Conservation (phyloP, 37 sponge, comb jelly and placozoan species). For the Theonella swinhoei region DNA sequence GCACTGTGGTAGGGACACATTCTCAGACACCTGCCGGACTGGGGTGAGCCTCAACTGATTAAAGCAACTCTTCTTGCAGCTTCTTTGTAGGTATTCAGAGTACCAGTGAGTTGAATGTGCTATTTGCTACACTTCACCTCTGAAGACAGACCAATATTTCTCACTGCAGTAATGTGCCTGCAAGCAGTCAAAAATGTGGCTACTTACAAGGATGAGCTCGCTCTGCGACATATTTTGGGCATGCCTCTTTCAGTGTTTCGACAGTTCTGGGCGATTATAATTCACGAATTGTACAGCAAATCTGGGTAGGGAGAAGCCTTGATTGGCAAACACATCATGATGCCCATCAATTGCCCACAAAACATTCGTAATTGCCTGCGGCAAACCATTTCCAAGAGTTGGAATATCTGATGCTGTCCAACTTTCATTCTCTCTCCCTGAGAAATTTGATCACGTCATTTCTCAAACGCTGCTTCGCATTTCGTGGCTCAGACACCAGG, state of each 20-base stretch:
- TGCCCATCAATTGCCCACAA: constrained; percentile 18
- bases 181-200: not conserved
- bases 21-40: constrained; percentile 13
- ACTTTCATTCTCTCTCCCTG: no score
- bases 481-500: not conserved
- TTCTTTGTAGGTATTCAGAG: not conserved
- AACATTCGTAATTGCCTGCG: no score
- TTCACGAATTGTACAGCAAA: not conserved
- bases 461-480: not conserved
- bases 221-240: not conserved
- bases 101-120: constrained; percentile 1
- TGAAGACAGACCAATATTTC: not conserved
- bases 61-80: not conserved
- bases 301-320: constrained; percentile 2
- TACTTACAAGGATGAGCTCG: not conserved
- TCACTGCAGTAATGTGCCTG: not conserved
- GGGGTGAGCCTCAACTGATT: not conserved
- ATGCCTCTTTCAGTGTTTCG: constrained; percentile 12
- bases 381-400: no score
- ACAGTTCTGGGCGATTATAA: constrained; percentile 40
- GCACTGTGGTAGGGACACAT: not conserved
- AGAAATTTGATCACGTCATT: constrained; percentile 10
- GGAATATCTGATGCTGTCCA: no score
- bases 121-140: constrained; percentile 5
- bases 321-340: constrained; percentile 13